Conservation (phyloP, 1,140 invertebrate genomes). For the Lysiphlebus fabarum region DNA sequence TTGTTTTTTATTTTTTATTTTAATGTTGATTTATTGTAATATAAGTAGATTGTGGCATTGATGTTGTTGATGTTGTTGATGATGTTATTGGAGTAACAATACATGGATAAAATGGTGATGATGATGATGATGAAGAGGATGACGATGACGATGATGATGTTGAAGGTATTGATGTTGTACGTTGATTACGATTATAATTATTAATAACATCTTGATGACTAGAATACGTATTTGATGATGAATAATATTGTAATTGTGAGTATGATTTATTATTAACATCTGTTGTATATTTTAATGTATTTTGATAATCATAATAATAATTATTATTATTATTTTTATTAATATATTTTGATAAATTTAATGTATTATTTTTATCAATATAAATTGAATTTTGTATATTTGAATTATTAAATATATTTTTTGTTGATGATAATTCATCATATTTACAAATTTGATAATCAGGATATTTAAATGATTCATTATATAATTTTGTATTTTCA, state of each 20-base stretch:
- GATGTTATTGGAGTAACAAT: slow-evolving; percentile 46
- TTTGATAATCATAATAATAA: slow-evolving; percentile 42
- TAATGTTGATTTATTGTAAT: slow-evolving; percentile 51
- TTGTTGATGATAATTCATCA: slow-evolving; percentile 28
- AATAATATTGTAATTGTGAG: slow-evolving; percentile 46
- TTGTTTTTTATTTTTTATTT: slow-evolving; percentile 13
- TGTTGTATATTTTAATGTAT: slow-evolving; percentile 40
- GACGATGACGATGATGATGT: slow-evolving; percentile 39
- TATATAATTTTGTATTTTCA: slow-evolving; percentile 35
- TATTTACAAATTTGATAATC: slow-evolving; percentile 36
- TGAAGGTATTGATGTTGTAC: slow-evolving; percentile 39
- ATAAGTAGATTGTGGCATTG: slow-evolving; percentile 10
- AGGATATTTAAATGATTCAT: slow-evolving; percentile 37
- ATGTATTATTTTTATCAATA: slow-evolving; percentile 29
- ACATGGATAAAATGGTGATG: slow-evolving; percentile 48
- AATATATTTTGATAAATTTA: slow-evolving; percentile 36
- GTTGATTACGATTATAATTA: slow-evolving; percentile 43
- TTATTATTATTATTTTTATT: slow-evolving; percentile 37
- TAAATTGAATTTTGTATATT: slow-evolving; percentile 22
- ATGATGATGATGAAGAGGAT: no score
- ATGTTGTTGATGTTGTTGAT: slow-evolving; percentile 26
- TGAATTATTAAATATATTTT: slow-evolving; percentile 27
- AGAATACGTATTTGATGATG: slow-evolving; percentile 38
- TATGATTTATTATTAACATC: slow-evolving; percentile 35
- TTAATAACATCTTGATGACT: slow-evolving; percentile 36